Evolutionary conservation across 1,140 invertebrate genomes (phyloP), one percentile per base, ranked within the genome.

Genomic region (Drosophila tani): DNA sequence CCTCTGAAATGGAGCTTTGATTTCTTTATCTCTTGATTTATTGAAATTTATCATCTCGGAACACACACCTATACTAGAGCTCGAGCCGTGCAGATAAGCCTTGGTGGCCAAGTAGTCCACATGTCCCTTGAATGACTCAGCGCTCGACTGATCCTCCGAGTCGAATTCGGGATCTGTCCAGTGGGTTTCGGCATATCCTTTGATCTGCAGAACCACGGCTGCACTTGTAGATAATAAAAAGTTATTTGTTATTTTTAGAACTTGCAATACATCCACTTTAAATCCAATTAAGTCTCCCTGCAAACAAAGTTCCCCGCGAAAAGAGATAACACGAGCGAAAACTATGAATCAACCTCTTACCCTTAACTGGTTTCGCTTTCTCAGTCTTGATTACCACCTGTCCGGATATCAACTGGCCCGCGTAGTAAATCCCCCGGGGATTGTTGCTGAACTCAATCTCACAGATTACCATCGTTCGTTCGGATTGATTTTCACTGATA

Each of bases 391-490:
- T 58, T 14, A 93, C 66, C 17, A 94, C 91, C 73, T 82, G 84
- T 15, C 94, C 94, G 11, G 91, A 91, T 5, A 95, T 78, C 14
- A 87, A 82, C 82, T 94, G 93, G 11, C 94, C 94, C 49, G 93
- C 93, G 91, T 93, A 94, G 75, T 93, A 95, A 17, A 93, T 91
- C 12, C 81, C 90, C 14, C 76, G 81, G 3, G 93, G 87, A 82
- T 94, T 94, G 50, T 94, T 79, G 14, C 66, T 93, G 55, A 94
- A 94, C 8, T 81, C 49, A 63, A 92, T 92, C 43, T 78, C 74
- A 71, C 91, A 92, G 21, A 47, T 78, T 17, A 92, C 80, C 56
- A 87, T 82, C 73, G 79, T 91, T 67, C 6, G 21, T 24, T 35
- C 32, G 32, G 32, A 45, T 41, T 27, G 29, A 74, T 58, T 40